Percentiles rank a stretch among this genome's conserved stretches.
Conservation (phyloP, 2,888 invertebrate genomes). For the Drosophila percnosoma region DNA sequence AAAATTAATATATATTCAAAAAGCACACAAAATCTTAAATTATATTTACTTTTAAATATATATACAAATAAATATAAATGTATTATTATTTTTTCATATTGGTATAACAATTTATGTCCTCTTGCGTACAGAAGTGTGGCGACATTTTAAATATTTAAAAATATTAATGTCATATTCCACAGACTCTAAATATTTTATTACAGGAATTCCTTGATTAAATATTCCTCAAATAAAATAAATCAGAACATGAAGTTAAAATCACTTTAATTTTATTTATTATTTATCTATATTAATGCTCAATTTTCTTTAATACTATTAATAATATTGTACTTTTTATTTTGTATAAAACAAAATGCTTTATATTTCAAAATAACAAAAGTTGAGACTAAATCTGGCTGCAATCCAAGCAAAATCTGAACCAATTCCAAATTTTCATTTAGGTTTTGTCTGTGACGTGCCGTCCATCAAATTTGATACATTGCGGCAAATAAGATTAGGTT, state of each 20-base stretch:
- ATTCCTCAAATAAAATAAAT: neutral
- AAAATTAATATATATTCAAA: neutral
- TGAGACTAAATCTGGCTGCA: neutral
- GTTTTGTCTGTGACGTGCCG: neutral
- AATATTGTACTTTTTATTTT: neutral
- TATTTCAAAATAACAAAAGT: too few species aligned
- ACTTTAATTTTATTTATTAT: neutral
- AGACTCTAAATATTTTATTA: neutral
- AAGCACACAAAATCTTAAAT: neutral
- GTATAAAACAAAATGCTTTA: neutral
- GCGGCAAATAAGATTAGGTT: neutral
- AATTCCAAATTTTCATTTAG: conserved; percentile 1
- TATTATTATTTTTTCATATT: too few species aligned
- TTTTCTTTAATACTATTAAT: neutral
- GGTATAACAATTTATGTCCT: neutral
- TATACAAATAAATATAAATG: too few species aligned
- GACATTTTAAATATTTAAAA: neutral
- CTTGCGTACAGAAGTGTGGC: too few species aligned
- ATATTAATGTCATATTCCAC: neutral
- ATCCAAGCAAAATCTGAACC: neutral
- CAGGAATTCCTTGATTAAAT: neutral
- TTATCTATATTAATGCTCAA: neutral
- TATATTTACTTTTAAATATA: neutral
- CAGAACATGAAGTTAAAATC: neutral
- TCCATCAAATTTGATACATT: conserved; percentile 9